Evolutionary conservation across 2,113 vertebrate genomes (phyloP), one percentile per base, ranked within the genome.

Genomic region (Sporophila hypoxantha): DNA sequence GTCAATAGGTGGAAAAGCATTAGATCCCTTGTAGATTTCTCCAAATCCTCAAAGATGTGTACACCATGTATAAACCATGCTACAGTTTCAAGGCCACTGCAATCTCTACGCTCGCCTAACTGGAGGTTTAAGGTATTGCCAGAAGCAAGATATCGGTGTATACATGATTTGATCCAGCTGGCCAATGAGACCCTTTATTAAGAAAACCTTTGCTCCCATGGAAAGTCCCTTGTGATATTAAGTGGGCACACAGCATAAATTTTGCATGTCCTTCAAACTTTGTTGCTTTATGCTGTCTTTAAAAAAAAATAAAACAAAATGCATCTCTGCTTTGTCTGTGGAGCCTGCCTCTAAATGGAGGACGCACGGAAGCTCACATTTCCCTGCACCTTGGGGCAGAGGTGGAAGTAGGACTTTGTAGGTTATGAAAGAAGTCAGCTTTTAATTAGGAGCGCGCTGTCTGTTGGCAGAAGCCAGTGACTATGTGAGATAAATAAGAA

Each of bases 1-100:
- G 97, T 98, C 98, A 97, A 97, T 98, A 98, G 97, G 97, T 98
- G 96, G 97, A 96, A 97, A 97, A 97, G 97, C 96, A 95, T 94
- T 94, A 95, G 95, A 97, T 96, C 96, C 97, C 96, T 96, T 94
- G 95, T 96, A 96, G 97, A 96, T 96, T 98, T 97, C 97, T 96
- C 96, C 95, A 96, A 97, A 97, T 96, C 97, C 96, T 95, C 95
- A 79, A 95, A 96, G 98, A 97, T 97, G 96, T 94, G 94, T 94
- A 92, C 89, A 94, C 97, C 96, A 92, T 96, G 95, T 97, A 96
- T 95, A 97, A 96, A 96, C 89, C 81, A 85, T 85, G 89, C 96
- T 96, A 81, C 89, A 80, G 95, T 97, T 96, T 97, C 96, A 97
- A 97, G 97, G 97, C 97, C 96, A 93, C 90, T 96, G 97, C 97